Percentiles rank a stretch among this genome's conserved stretches.
phyloP scores from a whole-genome alignment of 2,888 invertebrate species.

The Laothoe populi region DNA sequence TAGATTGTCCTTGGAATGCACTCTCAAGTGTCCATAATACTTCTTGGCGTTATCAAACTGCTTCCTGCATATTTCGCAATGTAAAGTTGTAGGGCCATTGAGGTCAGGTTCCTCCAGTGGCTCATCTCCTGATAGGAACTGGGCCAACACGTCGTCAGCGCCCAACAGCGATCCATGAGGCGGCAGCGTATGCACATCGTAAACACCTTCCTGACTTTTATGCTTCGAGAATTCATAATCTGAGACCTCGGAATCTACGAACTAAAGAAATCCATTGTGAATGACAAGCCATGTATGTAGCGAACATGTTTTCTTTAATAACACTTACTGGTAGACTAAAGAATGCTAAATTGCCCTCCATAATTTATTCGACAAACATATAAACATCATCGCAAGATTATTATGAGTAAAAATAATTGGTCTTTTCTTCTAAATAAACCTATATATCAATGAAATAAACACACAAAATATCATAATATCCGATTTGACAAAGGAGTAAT shows the following conservation, averaged over 20 bases:
- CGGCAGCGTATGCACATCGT: constrained; percentile 58
- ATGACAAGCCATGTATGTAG: constrained; percentile 3
- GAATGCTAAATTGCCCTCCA: constrained; percentile 70
- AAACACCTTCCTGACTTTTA: constrained; percentile 55
- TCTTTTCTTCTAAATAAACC: too few relatives aligned
- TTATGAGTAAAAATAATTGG: too few relatives aligned
- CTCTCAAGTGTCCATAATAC: constrained; percentile 76
- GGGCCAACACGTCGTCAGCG: constrained; percentile 71
- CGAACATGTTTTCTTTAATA: background rate
- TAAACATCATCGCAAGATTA: background rate
- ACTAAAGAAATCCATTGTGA: constrained; percentile 49
- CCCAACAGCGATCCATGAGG: constrained; percentile 59
- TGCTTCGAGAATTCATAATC: constrained; percentile 54
- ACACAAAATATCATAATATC: too few relatives aligned
- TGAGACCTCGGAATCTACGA: constrained; percentile 64
- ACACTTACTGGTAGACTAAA: constrained; percentile 72
- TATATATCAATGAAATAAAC: too few relatives aligned
- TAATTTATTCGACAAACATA: constrained; percentile 34
- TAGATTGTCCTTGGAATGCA: constrained; percentile 75
- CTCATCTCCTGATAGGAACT: constrained; percentile 72
- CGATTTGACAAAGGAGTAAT: too few relatives aligned
- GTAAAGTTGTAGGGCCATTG: constrained; percentile 73
- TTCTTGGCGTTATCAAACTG: constrained; percentile 78
- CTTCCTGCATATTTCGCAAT: constrained; percentile 77
- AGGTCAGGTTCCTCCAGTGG: constrained; percentile 75